Evolutionary conservation across 2,113 vertebrate species (phyloP), one percentile per base, ranked within the genome.

Genomic region (Trochalopteron elliotii): DNA sequence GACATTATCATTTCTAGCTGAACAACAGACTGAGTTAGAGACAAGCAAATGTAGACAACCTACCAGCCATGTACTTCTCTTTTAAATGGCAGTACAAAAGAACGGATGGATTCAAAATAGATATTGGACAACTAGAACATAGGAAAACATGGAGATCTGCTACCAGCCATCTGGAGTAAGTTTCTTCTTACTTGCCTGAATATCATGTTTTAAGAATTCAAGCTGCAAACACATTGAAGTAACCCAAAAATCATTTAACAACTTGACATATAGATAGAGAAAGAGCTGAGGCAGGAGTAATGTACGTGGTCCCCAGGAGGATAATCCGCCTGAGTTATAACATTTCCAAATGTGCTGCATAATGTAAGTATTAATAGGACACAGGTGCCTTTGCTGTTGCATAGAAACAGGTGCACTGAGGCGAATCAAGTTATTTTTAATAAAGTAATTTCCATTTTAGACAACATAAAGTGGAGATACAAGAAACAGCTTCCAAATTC

Each of bases 351-450:
- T 87, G 50, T 91, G 87, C 64, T 90, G 19, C 80, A 83, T 94
- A 96, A 94, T 92, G 45, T n/a, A 96, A 90, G 30, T 92, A 95
- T 95, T 96, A 97, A 94, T 93, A 97, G 92, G 55, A 96, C 87
- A 45, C 50, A 93, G 72, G 68, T 92, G 44, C 61, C 89, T 96
- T 93, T 86, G 77, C 79, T 96, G 82, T 88, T 93, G 68, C 90
- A 86, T 57, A 76, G 93, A 53, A 93, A 94, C 84, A 82, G 83
- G 82, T 83, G 57, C 35, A 95, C 56, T 68, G 40, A 97, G 82
- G 65, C 12, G 3, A 90, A 64, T 60, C 19, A 31, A 92, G 76
- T 83, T 95, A 81, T 89, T 96, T 96, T 95, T 85, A 93, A 96
- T 95, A 91, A 95, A 92, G 82, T 68, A 61, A 92, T 87, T 91